A percentile compares a stretch with the other conserved stretches of the same genome.
These are phyloP conservation scores for Aphrocallistes beatrix DNA, from an alignment of 37 sponge, comb jelly and placozoan genomes.

Conservation along the genomic window DNA sequence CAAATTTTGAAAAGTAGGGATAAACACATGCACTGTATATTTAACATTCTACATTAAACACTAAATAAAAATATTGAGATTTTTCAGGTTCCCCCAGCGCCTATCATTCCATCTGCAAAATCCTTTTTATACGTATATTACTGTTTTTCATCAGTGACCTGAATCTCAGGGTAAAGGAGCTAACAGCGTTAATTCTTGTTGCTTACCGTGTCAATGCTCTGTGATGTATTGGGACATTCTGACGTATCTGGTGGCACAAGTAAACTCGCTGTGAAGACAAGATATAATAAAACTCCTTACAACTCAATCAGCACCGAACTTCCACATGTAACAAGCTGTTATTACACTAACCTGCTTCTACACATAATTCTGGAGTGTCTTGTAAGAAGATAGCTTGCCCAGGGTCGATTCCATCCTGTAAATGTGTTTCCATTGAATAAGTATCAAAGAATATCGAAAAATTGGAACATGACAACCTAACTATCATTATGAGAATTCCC, in stretches of 20 bases:
- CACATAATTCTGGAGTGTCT: neutral
- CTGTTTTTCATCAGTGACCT: too few species aligned
- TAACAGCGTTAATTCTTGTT: too few species aligned
- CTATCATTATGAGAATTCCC: too few species aligned
- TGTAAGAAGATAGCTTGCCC: neutral
- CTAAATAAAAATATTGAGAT: too few species aligned
- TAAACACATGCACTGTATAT: too few species aligned
- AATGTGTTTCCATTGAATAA: neutral
- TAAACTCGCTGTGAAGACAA: neutral
- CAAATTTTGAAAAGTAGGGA: too few species aligned
- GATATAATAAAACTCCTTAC: neutral
- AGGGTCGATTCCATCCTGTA: neutral
- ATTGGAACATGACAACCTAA: too few species aligned
- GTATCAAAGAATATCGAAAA: neutral
- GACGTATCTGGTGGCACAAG: neutral
- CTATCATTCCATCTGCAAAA: too few species aligned
- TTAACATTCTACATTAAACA: too few species aligned
- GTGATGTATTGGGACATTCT: neutral
- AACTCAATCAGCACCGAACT: neutral
- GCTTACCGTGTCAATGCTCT: neutral
- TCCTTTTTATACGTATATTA: too few species aligned
- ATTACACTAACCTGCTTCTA: slow-evolving; percentile 1
- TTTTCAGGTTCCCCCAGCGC: too few species aligned
- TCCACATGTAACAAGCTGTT: neutral
- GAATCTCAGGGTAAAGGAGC: too few species aligned